A percentile compares a stretch with the other conserved stretches of the same genome.
Conservation (phyloP, 2,888 invertebrate genomes). For the Cinara cedri region DNA sequence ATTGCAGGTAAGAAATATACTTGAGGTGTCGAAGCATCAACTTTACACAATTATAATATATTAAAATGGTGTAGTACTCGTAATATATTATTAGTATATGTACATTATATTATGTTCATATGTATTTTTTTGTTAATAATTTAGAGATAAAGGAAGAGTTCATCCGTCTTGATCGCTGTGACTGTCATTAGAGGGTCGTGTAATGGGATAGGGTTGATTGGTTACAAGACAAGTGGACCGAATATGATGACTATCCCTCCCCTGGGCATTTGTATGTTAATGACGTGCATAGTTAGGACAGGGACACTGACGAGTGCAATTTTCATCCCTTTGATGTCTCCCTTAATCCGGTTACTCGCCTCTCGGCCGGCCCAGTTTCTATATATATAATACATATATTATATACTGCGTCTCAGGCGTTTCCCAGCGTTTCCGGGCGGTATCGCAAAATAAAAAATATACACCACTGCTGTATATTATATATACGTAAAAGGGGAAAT, state of each 20-base stretch:
- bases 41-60: too few relatives aligned
- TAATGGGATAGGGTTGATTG: constrained; percentile 57
- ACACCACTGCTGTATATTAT: neutral
- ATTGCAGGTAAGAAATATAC: too few relatives aligned
- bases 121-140: constrained; percentile 13
- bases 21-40: too few relatives aligned
- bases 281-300: constrained; percentile 53
- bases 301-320: constrained; percentile 57
- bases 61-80: neutral
- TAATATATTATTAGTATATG: neutral
- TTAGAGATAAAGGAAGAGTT: constrained; percentile 25
- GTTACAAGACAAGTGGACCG: constrained; percentile 57
- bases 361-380: too few relatives aligned
- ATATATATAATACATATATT: too few relatives aligned
- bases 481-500: constrained; percentile 21
- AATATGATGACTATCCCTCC: constrained; percentile 56
- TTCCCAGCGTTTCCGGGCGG: constrained; percentile 24
- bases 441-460: constrained; percentile 28
- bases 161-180: constrained; percentile 44
- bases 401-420: constrained; percentile 39
- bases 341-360: constrained; percentile 47
- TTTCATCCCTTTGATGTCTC: constrained; percentile 56
- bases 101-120: neutral
- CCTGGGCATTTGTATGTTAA: constrained; percentile 57
- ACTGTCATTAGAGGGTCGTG: constrained; percentile 24